phyloP scores from a whole-genome alignment of 2,113 vertebrate species.

The Campylomormyrus numenius region DNA sequence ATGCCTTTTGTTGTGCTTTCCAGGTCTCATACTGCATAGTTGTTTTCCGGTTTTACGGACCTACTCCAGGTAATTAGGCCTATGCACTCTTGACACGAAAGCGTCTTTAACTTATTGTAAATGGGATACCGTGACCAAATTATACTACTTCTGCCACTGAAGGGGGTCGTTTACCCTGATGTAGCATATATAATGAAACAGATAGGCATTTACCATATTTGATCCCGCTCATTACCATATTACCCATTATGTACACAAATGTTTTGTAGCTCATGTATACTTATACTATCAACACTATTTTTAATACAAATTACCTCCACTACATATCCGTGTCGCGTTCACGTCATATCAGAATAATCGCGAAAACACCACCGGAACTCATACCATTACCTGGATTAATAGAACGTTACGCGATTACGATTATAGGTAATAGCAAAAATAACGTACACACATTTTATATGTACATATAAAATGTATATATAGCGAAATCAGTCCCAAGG shows the following conservation, averaged over 20 bases:
- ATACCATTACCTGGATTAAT: not conserved
- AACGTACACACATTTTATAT: not conserved
- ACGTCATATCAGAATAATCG: not conserved
- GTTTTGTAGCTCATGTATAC: not conserved
- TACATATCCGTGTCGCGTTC: not conserved
- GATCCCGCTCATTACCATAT: not conserved
- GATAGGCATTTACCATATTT: not conserved
- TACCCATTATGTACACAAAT: not conserved
- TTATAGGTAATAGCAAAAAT: not conserved
- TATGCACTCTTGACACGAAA: not conserved
- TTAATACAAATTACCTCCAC: not conserved
- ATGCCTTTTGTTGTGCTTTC: not conserved
- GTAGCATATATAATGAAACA: not conserved
- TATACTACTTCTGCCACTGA: not conserved
- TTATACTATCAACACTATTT: not conserved
- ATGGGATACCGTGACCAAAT: not conserved
- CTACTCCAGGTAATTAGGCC: not conserved
- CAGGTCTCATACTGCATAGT: not conserved
- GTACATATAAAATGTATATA: not conserved
- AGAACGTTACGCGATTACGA: not conserved
- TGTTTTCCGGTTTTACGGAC: not conserved
- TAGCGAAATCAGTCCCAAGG: not conserved
- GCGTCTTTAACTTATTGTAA: not conserved
- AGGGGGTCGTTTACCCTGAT: not conserved
- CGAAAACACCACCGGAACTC: not conserved